Conservation (phyloP, 1,140 invertebrate species). For the Pemphigus obesinymphae region DNA sequence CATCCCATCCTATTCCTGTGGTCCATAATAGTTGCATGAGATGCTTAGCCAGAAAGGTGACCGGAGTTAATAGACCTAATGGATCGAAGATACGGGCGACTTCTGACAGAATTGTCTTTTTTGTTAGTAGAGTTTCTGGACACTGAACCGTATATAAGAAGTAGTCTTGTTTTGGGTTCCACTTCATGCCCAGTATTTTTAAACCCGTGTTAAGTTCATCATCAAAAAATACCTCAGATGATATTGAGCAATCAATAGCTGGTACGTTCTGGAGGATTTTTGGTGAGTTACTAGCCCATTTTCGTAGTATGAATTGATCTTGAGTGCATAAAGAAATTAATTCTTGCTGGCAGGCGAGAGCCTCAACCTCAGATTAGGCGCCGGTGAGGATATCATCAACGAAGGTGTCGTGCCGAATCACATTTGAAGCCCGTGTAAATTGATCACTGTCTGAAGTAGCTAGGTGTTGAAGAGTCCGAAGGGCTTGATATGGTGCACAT, state of each 20-base stretch:
- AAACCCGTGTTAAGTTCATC: background rate
- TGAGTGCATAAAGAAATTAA: background rate
- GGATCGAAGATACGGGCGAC: no score
- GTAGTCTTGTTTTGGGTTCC: background rate
- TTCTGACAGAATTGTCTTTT: conserved; percentile 46
- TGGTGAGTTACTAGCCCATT: background rate
- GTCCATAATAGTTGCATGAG: conserved; percentile 51
- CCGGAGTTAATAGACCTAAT: conserved; percentile 49
- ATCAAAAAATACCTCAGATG: background rate
- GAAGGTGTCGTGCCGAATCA: background rate
- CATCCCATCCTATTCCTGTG: conserved; percentile 51
- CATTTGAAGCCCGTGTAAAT: background rate
- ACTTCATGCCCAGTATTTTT: background rate
- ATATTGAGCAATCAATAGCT: background rate
- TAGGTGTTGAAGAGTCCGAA: no score
- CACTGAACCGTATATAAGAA: background rate
- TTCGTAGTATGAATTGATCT: background rate
- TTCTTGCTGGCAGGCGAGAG: background rate
- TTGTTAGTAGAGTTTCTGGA: background rate
- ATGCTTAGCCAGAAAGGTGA: conserved; percentile 49
- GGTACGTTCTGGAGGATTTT: background rate
- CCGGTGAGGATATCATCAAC: conserved; percentile 23
- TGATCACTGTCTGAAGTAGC: no score
- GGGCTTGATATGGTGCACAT: no score
- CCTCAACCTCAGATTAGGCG: background rate